A percentile compares a stretch with the other conserved stretches of the same genome.
Evolutionary conservation across 2,888 invertebrate genomes (phyloP).

Genomic region (Bedellia somnulentella): DNA sequence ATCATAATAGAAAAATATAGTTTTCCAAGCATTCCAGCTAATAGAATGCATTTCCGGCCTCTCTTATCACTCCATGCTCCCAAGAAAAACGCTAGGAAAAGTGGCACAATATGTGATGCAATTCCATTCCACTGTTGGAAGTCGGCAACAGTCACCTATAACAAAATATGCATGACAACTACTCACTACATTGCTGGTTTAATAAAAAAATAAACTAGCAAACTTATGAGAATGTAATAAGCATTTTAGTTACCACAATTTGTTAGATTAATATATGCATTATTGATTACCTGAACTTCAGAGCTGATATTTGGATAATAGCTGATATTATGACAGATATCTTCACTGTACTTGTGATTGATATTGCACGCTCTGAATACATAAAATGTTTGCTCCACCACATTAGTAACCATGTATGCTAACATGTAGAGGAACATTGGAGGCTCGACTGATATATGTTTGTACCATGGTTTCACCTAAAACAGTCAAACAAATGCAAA

Average conservation of each 20-base stretch:
- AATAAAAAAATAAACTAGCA: no score
- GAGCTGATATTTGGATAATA: slow-evolving; percentile 62
- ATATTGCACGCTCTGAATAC: slow-evolving; percentile 76
- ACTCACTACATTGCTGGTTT: no score
- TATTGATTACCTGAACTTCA: slow-evolving; percentile 73
- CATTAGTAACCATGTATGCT: slow-evolving; percentile 79
- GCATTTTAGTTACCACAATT: no score
- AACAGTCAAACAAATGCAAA: no score
- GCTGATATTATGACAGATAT: slow-evolving; percentile 65
- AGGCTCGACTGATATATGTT: slow-evolving; percentile 77
- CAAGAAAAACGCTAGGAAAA: slow-evolving; percentile 75
- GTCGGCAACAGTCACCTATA: slow-evolving; percentile 68
- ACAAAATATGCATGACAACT: no score
- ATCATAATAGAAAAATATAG: slow-evolving; percentile 75
- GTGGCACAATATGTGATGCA: slow-evolving; percentile 72
- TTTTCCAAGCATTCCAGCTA: slow-evolving; percentile 74
- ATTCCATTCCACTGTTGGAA: slow-evolving; percentile 81
- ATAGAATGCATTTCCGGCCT: slow-evolving; percentile 72
- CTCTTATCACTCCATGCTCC: slow-evolving; percentile 83
- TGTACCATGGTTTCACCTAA: slow-evolving; percentile 40
- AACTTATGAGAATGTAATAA: no score
- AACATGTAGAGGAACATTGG: slow-evolving; percentile 88
- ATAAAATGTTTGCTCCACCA: slow-evolving; percentile 79
- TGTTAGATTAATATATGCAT: no score
- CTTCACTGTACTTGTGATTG: slow-evolving; percentile 68